Percentiles rank a stretch among this genome's conserved stretches.
Evolutionary conservation across 2,797 vertebrate species (phyloP).

Genomic region (Okamejei kenojei): DNA sequence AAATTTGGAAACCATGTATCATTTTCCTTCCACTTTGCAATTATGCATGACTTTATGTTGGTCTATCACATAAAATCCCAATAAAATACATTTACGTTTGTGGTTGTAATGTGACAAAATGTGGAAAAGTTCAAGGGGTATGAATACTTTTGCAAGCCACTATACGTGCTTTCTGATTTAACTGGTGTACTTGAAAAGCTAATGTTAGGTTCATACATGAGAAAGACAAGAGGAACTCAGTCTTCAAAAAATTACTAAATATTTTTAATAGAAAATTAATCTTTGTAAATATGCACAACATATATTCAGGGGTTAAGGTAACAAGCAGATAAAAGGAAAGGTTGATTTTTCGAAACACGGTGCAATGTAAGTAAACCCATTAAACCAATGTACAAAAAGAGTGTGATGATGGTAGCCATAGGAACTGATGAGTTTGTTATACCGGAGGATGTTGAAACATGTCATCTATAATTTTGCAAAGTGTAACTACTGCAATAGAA

Average conservation of each 20-base stretch:
- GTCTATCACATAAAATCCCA: too few species aligned
- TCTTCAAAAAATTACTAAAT: neutral
- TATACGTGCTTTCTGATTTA: slow-evolving; percentile 19
- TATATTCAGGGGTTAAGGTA: neutral
- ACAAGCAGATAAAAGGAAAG: neutral
- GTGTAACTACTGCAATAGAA: neutral
- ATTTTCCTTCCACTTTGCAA: too few species aligned
- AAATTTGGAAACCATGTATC: too few species aligned
- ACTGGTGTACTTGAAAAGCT: slow-evolving; percentile 20
- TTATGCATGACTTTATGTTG: too few species aligned
- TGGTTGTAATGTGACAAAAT: too few species aligned
- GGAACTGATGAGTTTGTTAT: slow-evolving; percentile 8
- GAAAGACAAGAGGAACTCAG: neutral
- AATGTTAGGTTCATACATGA: neutral
- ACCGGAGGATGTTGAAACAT: neutral
- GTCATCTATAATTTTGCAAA: neutral
- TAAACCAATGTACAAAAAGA: slow-evolving; percentile 5
- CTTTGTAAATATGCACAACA: slow-evolving; percentile 20
- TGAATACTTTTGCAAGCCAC: too few species aligned
- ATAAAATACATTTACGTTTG: too few species aligned
- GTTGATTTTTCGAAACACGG: neutral
- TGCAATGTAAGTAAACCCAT: neutral
- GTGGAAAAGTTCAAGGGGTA: too few species aligned
- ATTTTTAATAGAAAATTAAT: slow-evolving; percentile 16
- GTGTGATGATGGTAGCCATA: neutral